These are phyloP conservation scores for Gambelia wislizenii DNA, from an alignment of 2,797 vertebrate species.

Conservation along the genomic window DNA sequence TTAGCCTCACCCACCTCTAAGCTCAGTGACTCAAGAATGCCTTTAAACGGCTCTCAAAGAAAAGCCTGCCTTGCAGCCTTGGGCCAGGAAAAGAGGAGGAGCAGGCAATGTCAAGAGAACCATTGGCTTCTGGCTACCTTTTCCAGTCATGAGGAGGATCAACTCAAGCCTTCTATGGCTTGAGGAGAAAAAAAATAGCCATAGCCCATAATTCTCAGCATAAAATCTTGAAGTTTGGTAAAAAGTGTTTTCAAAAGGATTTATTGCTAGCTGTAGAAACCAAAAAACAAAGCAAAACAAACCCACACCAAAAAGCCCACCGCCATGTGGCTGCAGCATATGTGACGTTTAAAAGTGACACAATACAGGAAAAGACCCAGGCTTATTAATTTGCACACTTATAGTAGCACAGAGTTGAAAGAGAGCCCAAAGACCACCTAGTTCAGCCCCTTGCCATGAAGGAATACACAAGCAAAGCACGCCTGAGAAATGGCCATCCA, in stretches of 20 bases:
- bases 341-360: background rate
- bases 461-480: too few relatives aligned
- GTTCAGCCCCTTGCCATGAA: too few relatives aligned
- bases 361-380: background rate
- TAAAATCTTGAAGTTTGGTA: background rate
- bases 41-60: background rate
- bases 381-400: background rate
- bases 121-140: background rate
- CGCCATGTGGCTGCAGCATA: background rate
- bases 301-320: too few relatives aligned
- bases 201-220: background rate
- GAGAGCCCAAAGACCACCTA: too few relatives aligned
- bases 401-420: too few relatives aligned
- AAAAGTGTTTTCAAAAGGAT: background rate
- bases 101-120: background rate
- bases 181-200: too few relatives aligned
- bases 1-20: background rate
- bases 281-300: background rate
- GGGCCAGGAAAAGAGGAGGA: background rate
- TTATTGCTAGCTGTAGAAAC: background rate
- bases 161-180: background rate
- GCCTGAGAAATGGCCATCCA: too few relatives aligned
- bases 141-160: too few relatives aligned
- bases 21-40: background rate
- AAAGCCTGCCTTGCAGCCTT: background rate